These are phyloP conservation scores for Nephila pilipes DNA, from an alignment of 1,140 invertebrate species.

Conservation along the genomic window DNA sequence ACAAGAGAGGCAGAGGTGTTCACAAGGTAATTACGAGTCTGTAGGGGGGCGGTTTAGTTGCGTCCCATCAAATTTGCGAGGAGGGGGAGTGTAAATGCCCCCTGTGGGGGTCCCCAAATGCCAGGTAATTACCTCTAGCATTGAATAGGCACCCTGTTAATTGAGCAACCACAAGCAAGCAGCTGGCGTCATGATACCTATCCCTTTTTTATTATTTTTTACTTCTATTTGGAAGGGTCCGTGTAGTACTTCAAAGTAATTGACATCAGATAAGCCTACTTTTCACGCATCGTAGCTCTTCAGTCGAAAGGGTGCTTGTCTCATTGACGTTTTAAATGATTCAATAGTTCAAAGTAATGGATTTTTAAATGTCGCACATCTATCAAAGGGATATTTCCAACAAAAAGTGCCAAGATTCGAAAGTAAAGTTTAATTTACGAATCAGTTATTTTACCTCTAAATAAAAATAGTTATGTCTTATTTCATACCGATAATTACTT, in stretches of 20 bases:
- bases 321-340: conserved; percentile 22
- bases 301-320: not conserved
- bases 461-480: too few relatives aligned
- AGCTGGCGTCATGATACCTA: conserved; percentile 62
- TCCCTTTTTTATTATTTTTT: conserved; percentile 6
- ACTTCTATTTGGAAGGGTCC: conserved; percentile 16
- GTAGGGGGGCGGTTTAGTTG: conserved; percentile 62
- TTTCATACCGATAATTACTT: too few relatives aligned
- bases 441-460: too few relatives aligned
- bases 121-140: conserved; percentile 61
- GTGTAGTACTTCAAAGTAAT: conserved; percentile 43
- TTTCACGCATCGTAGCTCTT: conserved; percentile 25
- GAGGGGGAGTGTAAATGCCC: not conserved
- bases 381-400: too few relatives aligned
- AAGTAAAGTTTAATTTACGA: too few relatives aligned
- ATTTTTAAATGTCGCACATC: not conserved
- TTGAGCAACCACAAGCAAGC: conserved; percentile 50
- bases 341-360: not conserved
- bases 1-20: conserved; percentile 47
- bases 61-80: conserved; percentile 52
- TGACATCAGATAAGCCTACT: conserved; percentile 39
- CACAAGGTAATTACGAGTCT: conserved; percentile 61
- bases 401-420: too few relatives aligned
- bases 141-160: conserved; percentile 60
- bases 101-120: conserved; percentile 29